Evolutionary conservation across 2,113 vertebrate genomes (phyloP).

Genomic region (Dromaius novaehollandiae): DNA sequence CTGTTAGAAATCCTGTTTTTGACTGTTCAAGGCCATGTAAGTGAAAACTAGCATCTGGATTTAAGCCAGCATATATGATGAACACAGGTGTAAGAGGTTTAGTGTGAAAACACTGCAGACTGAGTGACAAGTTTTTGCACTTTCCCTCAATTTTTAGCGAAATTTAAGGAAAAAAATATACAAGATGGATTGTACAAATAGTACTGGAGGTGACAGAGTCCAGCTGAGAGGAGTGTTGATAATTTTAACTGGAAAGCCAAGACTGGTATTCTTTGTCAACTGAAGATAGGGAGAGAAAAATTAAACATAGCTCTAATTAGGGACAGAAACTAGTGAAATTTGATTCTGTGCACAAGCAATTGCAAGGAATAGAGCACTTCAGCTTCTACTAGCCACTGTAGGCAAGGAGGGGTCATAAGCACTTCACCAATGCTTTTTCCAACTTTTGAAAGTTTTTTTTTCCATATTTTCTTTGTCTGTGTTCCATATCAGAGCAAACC

Average conservation of each 20-base stretch:
- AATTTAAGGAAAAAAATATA: neutral
- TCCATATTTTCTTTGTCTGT: neutral
- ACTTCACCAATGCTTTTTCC: neutral
- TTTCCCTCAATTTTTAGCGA: neutral
- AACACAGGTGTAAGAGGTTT: neutral
- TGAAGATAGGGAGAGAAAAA: neutral
- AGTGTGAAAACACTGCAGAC: neutral
- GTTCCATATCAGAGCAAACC: neutral
- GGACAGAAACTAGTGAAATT: neutral
- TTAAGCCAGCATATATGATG: neutral
- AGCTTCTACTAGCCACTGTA: neutral
- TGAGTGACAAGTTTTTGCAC: neutral
- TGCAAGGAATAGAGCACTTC: neutral
- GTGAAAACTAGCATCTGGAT: neutral
- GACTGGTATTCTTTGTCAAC: neutral
- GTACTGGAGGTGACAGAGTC: neutral
- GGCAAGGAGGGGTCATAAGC: neutral
- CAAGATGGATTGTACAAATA: neutral
- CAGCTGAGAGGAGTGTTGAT: neutral
- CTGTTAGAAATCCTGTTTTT: neutral
- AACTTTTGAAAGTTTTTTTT: neutral
- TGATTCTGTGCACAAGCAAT: neutral
- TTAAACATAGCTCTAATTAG: neutral
- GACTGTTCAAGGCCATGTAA: neutral
- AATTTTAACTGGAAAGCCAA: neutral